Percentiles rank a stretch among this genome's conserved stretches.
phyloP scores from a whole-genome alignment of 2,797 vertebrate species.

The Alca torda region DNA sequence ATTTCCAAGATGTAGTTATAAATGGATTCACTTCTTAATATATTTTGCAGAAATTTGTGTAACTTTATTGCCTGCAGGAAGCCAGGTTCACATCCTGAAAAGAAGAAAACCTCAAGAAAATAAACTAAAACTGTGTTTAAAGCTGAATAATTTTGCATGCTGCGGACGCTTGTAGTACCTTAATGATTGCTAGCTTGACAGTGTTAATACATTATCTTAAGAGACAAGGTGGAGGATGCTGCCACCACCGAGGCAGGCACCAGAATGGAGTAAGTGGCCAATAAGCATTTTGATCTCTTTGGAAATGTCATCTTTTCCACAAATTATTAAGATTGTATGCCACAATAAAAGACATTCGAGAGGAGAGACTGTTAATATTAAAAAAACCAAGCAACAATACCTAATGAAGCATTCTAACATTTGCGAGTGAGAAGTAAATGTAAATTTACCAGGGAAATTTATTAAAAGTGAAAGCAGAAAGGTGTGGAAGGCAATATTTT shows the following conservation, averaged over 20 bases:
- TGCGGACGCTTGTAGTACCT: neutral
- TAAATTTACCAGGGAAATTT: neutral
- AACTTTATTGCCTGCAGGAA: neutral
- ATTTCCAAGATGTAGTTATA: neutral
- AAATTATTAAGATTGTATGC: neutral
- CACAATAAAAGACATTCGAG: neutral
- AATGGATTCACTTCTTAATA: neutral
- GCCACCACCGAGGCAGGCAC: neutral
- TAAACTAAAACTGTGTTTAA: neutral
- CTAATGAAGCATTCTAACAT: neutral
- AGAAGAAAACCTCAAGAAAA: neutral
- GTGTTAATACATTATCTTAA: neutral
- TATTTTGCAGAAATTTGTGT: neutral
- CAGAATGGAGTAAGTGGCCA: neutral
- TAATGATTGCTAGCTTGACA: neutral
- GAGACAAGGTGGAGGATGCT: neutral
- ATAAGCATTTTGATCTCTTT: neutral
- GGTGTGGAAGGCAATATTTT: neutral
- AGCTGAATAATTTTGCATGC: neutral
- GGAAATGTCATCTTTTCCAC: neutral
- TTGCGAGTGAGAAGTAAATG: neutral
- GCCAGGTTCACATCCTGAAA: neutral
- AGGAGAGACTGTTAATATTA: neutral
- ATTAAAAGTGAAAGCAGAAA: neutral
- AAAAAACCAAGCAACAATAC: neutral